Evolutionary conservation across 2,797 vertebrate genomes (phyloP).

Genomic region (Xenops minutus): DNA sequence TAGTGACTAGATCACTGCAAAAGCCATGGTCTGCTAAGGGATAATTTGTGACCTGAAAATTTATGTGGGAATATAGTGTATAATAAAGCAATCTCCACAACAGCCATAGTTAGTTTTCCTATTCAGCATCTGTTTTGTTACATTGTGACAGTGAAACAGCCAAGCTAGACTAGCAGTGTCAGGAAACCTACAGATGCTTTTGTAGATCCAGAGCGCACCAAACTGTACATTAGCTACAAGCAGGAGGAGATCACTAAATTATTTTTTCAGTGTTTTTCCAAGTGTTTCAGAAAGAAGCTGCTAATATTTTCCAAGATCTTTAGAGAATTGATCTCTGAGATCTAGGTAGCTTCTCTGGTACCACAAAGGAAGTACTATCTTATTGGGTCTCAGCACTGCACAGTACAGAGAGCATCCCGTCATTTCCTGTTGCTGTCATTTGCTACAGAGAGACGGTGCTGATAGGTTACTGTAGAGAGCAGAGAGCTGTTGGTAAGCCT

Average conservation of each 20-base stretch:
- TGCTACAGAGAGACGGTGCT: neutral
- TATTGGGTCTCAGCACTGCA: neutral
- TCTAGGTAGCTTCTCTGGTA: neutral
- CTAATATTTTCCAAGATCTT: neutral
- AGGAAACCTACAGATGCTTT: neutral
- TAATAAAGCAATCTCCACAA: neutral
- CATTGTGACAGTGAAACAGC: neutral
- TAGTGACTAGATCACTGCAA: neutral
- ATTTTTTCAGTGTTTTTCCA: neutral
- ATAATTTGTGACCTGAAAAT: neutral
- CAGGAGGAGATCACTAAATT: neutral
- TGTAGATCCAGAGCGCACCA: neutral
- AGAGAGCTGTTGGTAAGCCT: neutral
- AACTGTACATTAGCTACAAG: neutral
- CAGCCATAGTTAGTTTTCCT: neutral
- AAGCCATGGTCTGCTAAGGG: neutral
- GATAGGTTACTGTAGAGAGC: neutral
- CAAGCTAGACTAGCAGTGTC: neutral
- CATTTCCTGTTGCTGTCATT: neutral
- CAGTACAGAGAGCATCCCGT: neutral
- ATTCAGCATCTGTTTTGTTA: neutral
- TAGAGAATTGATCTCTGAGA: neutral
- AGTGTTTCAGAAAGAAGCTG: neutral
- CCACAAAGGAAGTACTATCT: neutral
- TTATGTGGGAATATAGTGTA: rapidly evolving